Evolutionary conservation across 2,888 invertebrate genomes (phyloP).

Genomic region (Euspilapteryx auroguttella): DNA sequence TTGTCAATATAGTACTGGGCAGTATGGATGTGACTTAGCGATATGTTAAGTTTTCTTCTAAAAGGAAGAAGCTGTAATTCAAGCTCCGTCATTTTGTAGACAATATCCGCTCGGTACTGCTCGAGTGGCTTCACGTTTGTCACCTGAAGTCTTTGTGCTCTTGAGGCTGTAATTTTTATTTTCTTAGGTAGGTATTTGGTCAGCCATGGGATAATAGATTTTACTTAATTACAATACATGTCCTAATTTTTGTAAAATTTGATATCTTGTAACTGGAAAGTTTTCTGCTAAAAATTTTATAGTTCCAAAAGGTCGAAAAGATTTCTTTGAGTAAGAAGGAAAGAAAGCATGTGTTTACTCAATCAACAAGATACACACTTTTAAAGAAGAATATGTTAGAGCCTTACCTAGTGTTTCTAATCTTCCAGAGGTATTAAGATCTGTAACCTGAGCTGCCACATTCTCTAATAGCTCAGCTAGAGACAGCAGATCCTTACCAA

Average conservation of each 20-base stretch:
- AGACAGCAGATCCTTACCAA: constrained; percentile 65
- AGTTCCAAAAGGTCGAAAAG: too few species aligned
- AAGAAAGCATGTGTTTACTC: too few species aligned
- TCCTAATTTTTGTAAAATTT: too few species aligned
- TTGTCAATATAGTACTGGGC: constrained; percentile 76
- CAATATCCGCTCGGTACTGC: constrained; percentile 69
- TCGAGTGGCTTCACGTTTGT: constrained; percentile 70
- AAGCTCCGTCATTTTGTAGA: constrained; percentile 75
- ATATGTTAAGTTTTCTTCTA: constrained; percentile 71
- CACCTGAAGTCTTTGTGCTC: constrained; percentile 66
- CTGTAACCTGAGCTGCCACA: constrained; percentile 68
- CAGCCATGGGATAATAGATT: too few species aligned
- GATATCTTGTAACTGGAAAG: too few species aligned
- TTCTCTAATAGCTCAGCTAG: constrained; percentile 68
- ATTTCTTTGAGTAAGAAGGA: too few species aligned
- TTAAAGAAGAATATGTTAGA: too few species aligned
- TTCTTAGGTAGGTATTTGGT: not conserved
- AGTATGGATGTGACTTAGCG: constrained; percentile 73
- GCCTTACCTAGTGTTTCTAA: constrained; percentile 69
- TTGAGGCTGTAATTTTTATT: constrained; percentile 34
- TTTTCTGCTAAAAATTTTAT: too few species aligned
- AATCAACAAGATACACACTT: too few species aligned
- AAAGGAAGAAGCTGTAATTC: constrained; percentile 75
- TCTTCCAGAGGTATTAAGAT: constrained; percentile 70
- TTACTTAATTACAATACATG: too few species aligned